Base-by-base conservation (phyloP, 2,888 invertebrate genomes). In the Pedicia rivosa region DNA sequence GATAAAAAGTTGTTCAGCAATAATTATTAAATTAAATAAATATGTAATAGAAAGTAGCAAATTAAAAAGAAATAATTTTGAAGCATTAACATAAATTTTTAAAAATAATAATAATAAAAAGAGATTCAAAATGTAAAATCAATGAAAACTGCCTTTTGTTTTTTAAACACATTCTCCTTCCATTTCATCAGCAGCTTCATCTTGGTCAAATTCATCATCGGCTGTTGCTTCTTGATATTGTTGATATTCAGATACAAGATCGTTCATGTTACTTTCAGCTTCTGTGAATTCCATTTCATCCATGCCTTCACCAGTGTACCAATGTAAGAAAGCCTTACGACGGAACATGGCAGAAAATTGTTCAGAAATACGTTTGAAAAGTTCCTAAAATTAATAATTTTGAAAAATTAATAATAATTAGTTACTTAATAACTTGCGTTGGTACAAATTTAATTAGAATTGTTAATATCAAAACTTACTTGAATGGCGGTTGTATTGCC, bases 271-370 rank as follows among this genome's bases (percentile, higher is more conserved):
- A 50, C 86, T 86, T 63, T 92, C 91, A 3, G 92, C 92, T 55
- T 94, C 92, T 36, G 84, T 88, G 64, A 94, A 92, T 63, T 92
- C 92, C 84, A 90, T 83, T 65, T 91, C 90, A 62, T 92, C 91
- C 91, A 92, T 92, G 37, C 92, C 92, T 65, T 92, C 91, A 35
- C 62, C 83, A 7, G 81, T 83, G 62, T 83, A 86, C 83, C 84
- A 86, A 64, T 86, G 83, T 47, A 84, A 65, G 69, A 83, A 84
- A 49, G 78, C 78, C 56, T 74, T 78, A 47, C 78, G 68, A 24
- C 78, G 63, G 66, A 79, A 79, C 78, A 80, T 82, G 51, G 80
- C 80, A 10, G 75, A 74, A 56, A 78, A 78, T 52, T 78, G 78
- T 53, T 78, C 78, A 5, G 73, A 72, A 46, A 78, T 75, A 47